phyloP scores from a whole-genome alignment of 1,140 invertebrate genomes.

The Ostrea denselamellosa region DNA sequence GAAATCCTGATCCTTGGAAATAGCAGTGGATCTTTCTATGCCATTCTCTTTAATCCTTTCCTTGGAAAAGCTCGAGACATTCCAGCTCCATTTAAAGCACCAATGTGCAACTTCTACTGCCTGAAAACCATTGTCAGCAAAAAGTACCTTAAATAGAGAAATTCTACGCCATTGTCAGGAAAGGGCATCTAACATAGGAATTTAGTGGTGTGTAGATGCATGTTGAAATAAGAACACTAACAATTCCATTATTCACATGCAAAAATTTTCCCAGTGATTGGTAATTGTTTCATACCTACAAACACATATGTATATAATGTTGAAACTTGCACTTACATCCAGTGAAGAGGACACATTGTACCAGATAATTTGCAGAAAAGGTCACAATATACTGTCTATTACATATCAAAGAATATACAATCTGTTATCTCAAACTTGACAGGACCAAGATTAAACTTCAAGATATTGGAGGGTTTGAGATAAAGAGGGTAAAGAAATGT shows the following conservation, averaged over 20 bases:
- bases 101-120: slow-evolving; percentile 57
- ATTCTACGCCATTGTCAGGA: too few relatives aligned
- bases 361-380: too few relatives aligned
- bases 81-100: slow-evolving; percentile 52
- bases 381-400: too few relatives aligned
- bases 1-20: slow-evolving; percentile 50
- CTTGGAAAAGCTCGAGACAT: slow-evolving; percentile 9
- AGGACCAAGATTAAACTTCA: too few relatives aligned
- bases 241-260: neutral
- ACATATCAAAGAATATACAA: too few relatives aligned
- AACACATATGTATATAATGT: neutral
- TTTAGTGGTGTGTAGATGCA: too few relatives aligned
- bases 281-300: too few relatives aligned
- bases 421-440: too few relatives aligned
- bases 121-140: slow-evolving; percentile 51
- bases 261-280: too few relatives aligned
- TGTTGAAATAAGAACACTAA: neutral
- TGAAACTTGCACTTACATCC: neutral
- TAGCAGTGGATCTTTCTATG: slow-evolving; percentile 48
- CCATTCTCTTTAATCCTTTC: slow-evolving; percentile 46
- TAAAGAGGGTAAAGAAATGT: too few relatives aligned
- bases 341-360: neutral
- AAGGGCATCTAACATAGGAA: too few relatives aligned
- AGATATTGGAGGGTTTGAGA: too few relatives aligned
- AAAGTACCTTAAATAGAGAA: slow-evolving; percentile 30